phyloP scores from a whole-genome alignment of 2,113 vertebrate genomes.

The Fregata magnificens region DNA sequence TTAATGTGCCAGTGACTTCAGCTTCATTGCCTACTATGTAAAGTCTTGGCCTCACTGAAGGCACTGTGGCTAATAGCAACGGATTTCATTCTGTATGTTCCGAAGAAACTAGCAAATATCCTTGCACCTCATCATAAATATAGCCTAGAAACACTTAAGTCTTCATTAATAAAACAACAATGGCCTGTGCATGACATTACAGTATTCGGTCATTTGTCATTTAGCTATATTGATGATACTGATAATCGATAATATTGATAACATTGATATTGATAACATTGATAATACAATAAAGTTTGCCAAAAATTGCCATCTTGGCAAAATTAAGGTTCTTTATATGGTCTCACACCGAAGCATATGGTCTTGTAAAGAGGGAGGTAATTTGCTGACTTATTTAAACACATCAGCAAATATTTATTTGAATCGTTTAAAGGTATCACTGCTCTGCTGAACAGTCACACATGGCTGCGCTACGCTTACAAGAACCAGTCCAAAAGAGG shows the following conservation, averaged over 20 bases:
- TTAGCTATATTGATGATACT: not conserved
- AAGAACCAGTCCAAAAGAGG: not conserved
- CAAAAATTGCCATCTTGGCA: not conserved
- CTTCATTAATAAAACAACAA: not conserved
- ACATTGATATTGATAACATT: not conserved
- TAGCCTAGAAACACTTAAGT: not conserved
- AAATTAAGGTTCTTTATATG: not conserved
- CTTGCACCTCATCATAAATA: not conserved
- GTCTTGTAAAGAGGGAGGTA: not conserved
- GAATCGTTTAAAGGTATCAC: not conserved
- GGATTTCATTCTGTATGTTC: not conserved
- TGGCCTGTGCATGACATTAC: not conserved
- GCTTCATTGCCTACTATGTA: not conserved
- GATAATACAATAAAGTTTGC: not conserved
- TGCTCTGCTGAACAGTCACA: not conserved
- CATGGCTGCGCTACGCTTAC: not conserved
- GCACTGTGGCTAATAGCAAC: not conserved
- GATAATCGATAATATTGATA: not conserved
- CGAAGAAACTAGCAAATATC: not conserved
- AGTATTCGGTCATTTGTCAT: not conserved
- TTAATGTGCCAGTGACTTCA: not conserved
- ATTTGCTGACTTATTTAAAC: not conserved
- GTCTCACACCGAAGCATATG: not conserved
- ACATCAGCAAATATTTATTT: not conserved
- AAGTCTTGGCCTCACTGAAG: not conserved